Base-by-base conservation (phyloP, 92 coral and sea anemone genomes). In the Isaurus tuberculatus region DNA sequence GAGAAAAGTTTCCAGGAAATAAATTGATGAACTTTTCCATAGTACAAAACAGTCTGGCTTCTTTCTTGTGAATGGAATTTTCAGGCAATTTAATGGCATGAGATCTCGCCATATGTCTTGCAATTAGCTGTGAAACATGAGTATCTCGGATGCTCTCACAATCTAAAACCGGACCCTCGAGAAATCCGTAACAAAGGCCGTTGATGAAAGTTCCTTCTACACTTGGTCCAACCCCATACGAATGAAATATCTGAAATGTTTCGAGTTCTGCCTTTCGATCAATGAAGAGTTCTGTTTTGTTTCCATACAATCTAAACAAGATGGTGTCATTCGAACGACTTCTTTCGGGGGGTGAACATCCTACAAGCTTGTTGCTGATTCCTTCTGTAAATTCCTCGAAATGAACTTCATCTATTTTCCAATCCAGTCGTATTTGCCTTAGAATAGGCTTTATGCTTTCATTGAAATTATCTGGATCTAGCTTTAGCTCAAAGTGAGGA, bases 251-350 rank as follows among this genome's bases (percentile, higher is more conserved):
- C 79, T 81, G 87, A 70, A 94, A 94, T 20, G 95, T 97, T 43
- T 88, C 92, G 31, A 97, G 84, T 84, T 97, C 99, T 82, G 86
- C 91, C 53, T 90, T 65, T 69, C 99, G 80, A 74, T 97, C 98
- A 42, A 97, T 97, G 53, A 97, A 97, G 7, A 94, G 90, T 84
- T 97, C 99, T 19, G 99, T 97, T 74, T 92, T 92, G 79, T 97
- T 94, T 0, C 99, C 99, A 74, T 84, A 97, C 17, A 97, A 40
- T 48, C 99, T 91, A 69, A 97, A 97, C 48, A 97, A 86, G 22
- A 88, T 80, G 55, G 95, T 90, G 23, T 97, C 99, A n/a, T 72
- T 88, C 37, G 90, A 71, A 3, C 82, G 49, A 26, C 44, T 63
- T 8, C 92, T 70, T 19, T 91, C 92, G 17, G 85, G 85, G 82